A percentile compares a stretch with the other conserved stretches of the same genome.
These are phyloP conservation scores for Melospiza melodia DNA, from an alignment of 2,113 vertebrate species.

Conservation along the genomic window DNA sequence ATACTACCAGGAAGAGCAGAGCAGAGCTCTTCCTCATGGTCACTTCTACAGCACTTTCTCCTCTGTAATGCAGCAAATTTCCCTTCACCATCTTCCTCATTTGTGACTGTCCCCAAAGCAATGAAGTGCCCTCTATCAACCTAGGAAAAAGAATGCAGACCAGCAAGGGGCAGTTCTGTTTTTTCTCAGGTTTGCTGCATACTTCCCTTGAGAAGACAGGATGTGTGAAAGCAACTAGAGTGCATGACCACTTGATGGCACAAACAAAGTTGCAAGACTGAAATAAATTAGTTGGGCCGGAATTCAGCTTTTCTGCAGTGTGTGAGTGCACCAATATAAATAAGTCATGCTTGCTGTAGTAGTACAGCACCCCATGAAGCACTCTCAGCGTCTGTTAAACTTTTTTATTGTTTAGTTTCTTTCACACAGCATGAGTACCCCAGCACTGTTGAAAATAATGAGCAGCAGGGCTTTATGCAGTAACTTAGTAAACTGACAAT, in stretches of 20 bases:
- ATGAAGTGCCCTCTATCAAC: not conserved
- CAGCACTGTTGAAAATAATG: not conserved
- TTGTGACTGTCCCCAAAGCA: not conserved
- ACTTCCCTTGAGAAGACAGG: not conserved
- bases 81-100: not conserved
- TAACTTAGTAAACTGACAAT: not conserved
- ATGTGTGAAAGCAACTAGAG: not conserved
- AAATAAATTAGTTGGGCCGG: not conserved
- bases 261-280: not conserved
- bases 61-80: not conserved
- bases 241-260: constrained; percentile 28
- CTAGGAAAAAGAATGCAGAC: not conserved
- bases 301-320: not conserved
- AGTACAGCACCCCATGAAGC: not conserved
- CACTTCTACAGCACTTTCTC: not conserved
- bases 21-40: not conserved
- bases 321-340: not conserved
- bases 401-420: not conserved
- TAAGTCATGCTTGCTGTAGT: not conserved
- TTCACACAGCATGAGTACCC: not conserved
- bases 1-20: not conserved
- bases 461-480: not conserved
- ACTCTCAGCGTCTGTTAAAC: not conserved
- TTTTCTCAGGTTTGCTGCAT: not conserved
- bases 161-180: not conserved